Conservation (phyloP, 2,113 vertebrate genomes). For the Pseudonaja textilis region DNA sequence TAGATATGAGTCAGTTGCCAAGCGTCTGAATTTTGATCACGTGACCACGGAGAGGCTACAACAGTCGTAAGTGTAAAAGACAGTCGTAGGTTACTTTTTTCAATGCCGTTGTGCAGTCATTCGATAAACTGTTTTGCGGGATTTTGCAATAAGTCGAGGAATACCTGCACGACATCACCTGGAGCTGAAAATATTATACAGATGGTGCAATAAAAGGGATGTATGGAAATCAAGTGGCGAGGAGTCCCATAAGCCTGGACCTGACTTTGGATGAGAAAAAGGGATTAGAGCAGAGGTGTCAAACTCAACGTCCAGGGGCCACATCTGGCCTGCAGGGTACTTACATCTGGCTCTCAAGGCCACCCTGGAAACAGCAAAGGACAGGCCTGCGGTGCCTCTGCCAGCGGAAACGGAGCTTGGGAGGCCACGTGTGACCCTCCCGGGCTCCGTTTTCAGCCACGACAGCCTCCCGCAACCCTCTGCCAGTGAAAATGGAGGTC, state of each 20-base stretch:
- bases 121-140: neutral
- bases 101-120: neutral
- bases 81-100: neutral
- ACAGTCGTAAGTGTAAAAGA: too few relatives aligned
- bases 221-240: neutral
- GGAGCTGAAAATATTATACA: neutral
- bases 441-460: too few relatives aligned
- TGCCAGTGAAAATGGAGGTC: too few relatives aligned
- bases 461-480: too few relatives aligned
- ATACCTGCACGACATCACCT: accelerated
- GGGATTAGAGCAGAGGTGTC: neutral
- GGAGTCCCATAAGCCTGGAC: neutral
- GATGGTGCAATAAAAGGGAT: neutral
- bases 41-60: too few relatives aligned
- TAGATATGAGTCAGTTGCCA: neutral
- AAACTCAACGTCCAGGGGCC: too few relatives aligned
- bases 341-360: too few relatives aligned
- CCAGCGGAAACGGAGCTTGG: too few relatives aligned
- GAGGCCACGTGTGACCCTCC: too few relatives aligned
- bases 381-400: too few relatives aligned
- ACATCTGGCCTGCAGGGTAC: too few relatives aligned
- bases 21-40: neutral
- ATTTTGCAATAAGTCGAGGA: neutral
- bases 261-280: neutral
- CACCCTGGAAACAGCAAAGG: too few relatives aligned